phyloP scores from a whole-genome alignment of 2,797 vertebrate genomes.

The Aphelocoma californica region DNA sequence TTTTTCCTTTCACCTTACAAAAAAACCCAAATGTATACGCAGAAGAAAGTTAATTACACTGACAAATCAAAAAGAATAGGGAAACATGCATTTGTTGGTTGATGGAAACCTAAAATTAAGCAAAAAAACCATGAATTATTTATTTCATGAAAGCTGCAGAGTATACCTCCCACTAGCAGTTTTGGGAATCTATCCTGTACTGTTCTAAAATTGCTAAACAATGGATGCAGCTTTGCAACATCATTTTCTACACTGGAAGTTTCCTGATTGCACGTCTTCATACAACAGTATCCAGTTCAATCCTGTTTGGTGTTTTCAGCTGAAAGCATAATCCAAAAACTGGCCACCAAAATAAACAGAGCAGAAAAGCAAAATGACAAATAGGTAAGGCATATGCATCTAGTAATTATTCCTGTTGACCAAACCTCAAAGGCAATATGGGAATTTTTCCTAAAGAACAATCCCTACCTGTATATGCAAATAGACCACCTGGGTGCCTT shows the following conservation, averaged over 20 bases:
- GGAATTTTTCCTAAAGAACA: background rate
- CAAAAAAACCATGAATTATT: background rate
- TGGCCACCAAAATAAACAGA: background rate
- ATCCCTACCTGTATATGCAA: background rate
- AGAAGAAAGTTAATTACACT: background rate
- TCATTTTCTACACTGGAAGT: background rate
- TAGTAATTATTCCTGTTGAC: background rate
- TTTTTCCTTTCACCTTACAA: background rate
- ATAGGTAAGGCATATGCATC: background rate
- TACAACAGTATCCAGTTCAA: background rate
- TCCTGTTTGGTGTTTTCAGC: background rate
- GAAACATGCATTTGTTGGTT: background rate
- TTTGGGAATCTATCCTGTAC: background rate
- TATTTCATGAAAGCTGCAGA: background rate
- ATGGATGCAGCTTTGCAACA: background rate
- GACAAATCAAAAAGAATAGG: background rate
- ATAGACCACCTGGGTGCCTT: background rate
- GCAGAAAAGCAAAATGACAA: background rate
- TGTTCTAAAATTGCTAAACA: background rate
- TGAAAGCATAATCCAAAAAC: background rate
- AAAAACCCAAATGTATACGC: accelerated
- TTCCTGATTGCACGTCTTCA: background rate
- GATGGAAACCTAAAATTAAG: background rate
- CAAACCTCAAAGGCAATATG: background rate
- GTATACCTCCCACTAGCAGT: background rate